These are phyloP conservation scores for Lissocephala sabroskyi DNA, from an alignment of 2,888 invertebrate species.

Conservation along the genomic window DNA sequence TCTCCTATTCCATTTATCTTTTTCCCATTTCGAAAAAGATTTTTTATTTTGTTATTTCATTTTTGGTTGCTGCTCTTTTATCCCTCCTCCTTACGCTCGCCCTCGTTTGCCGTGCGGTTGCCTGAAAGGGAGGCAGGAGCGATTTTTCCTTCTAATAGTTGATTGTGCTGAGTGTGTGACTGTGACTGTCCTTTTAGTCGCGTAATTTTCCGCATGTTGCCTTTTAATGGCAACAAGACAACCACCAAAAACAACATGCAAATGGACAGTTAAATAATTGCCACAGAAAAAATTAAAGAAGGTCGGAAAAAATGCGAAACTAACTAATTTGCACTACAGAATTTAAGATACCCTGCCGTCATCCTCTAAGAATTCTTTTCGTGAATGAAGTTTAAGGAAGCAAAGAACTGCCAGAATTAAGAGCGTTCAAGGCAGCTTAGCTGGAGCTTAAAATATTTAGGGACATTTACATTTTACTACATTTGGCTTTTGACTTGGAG, in stretches of 20 bases:
- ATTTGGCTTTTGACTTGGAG: too few species aligned
- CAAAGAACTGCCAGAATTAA: too few species aligned
- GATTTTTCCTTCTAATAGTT: conserved; percentile 35
- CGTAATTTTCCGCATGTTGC: conserved; percentile 62
- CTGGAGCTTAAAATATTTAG: too few species aligned
- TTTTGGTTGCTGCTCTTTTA: too few species aligned
- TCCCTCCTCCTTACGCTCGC: too few species aligned
- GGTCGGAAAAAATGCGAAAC: too few species aligned
- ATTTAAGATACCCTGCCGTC: conserved; percentile 3
- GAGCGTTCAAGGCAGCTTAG: too few species aligned
- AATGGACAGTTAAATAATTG: conserved; percentile 52
- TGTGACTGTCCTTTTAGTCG: conserved; percentile 31
- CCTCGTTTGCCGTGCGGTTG: too few species aligned
- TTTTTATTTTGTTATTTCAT: conserved; percentile 6
- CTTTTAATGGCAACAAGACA: conserved; percentile 25
- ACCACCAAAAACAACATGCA: conserved; percentile 29
- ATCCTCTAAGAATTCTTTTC: too few species aligned
- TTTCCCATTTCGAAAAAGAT: conserved; percentile 4
- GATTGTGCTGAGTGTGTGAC: conserved; percentile 35
- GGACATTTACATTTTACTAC: too few species aligned
- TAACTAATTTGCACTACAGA: background rate
- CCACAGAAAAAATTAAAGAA: background rate
- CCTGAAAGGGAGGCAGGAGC: too few species aligned
- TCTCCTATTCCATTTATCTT: conserved; percentile 10
- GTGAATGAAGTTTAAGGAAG: too few species aligned